Evolutionary conservation across 2,888 invertebrate genomes (phyloP), one percentile per base, ranked within the genome.

Genomic region (Lagria hirta): DNA sequence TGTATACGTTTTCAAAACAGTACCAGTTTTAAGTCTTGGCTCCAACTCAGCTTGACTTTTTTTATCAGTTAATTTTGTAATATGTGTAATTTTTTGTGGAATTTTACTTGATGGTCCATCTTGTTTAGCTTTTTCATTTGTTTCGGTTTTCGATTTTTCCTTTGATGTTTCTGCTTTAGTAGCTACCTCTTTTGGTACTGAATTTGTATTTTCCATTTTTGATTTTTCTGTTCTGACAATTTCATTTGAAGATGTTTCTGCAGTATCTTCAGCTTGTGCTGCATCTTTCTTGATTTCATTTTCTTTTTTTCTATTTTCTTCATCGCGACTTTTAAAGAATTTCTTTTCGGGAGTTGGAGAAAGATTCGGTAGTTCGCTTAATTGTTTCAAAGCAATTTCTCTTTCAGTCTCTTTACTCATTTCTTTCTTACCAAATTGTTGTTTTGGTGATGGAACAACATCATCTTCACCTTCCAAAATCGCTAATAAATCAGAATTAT

Each of bases 391-490:
- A 1, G 80, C 80, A 11, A 79, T 66, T 62, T 79, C 75, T 12
- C 32, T 36, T 8, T 47, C 47, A 4, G 20, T 36, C 10, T 24
- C 33, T 15, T 37, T 37, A 12, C 35, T 30, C 3, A 29, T 20
- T 10, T 20, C 16, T 26, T 43, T 34, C 8, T 15, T 32, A n/a
- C 24, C 26, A 1, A 14, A 11, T 35, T 41, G 30, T 4, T 44
- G 3, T 43, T 54, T 51, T 14, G 48, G 51, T 4, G 32, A 7
- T 12, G 27, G 18, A 3, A 43, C 14, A 10, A 65, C 61, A 52
- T 74, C 76, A 4, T 70, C 75, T 23, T 77, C 76, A 16, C 79
- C 79, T 61, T 80, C 79, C 8, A 80, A 62, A 52, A 80, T 78
- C 1, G 78, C 77, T 7, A 79, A 58, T 13, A 80, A 60, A 52